A percentile compares a stretch with the other conserved stretches of the same genome.
phyloP scores from a whole-genome alignment of 2,113 vertebrate genomes.

The Oryctolagus cuniculus region mOryCun1.1 NC_091434.1:52550001-52550500 shows the following conservation, averaged over 20 bases:
- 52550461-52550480: background rate
- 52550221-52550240: background rate
- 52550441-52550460: background rate
- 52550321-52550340: constrained; percentile 12
- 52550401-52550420: background rate
- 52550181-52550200: background rate
- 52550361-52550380: background rate
- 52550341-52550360: background rate
- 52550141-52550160: background rate
- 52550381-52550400: background rate
- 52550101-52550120: too few species aligned
- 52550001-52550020: too few species aligned
- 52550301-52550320: background rate
- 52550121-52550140: background rate
- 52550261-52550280: background rate
- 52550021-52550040: too few species aligned
- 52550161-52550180: too few species aligned
- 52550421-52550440: background rate
- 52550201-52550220: background rate
- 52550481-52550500: background rate
- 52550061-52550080: too few species aligned
- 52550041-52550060: too few species aligned
- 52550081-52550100: too few species aligned
- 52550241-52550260: constrained; percentile 12
- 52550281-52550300: background rate